A percentile compares a stretch with the other conserved stretches of the same genome.
These are phyloP conservation scores for Ariopsis seemanni DNA, from an alignment of 2,113 vertebrate species.

Conservation along the genomic window DNA sequence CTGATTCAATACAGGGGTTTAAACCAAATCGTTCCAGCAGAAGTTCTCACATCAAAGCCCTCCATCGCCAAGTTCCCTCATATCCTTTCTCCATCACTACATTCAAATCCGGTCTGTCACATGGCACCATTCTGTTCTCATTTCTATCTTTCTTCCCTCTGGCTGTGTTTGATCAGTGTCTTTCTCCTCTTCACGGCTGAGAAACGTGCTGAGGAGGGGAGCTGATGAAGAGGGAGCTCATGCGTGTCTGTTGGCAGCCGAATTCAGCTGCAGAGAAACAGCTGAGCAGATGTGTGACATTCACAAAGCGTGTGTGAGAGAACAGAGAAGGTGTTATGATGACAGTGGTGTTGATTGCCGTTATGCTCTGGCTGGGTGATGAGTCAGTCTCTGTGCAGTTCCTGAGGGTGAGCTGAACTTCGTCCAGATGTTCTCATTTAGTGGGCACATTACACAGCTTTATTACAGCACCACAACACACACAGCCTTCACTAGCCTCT, in stretches of 20 bases:
- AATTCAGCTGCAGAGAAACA: conserved; percentile 44
- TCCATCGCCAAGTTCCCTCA: background rate
- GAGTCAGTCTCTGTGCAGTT: background rate
- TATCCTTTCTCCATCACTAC: conserved; percentile 17
- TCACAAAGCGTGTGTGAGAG: conserved; percentile 38
- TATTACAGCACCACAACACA: background rate
- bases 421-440: conserved; percentile 25
- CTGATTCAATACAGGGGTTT: conserved; percentile 3
- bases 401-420: conserved; percentile 12
- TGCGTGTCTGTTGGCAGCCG: conserved; percentile 34
- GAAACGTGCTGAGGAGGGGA: background rate
- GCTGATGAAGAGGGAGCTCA: conserved; percentile 41
- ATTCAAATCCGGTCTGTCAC: conserved; percentile 15
- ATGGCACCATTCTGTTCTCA: background rate
- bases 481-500: background rate
- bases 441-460: conserved; percentile 5
- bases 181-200: conserved; percentile 19
- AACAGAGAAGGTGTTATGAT: conserved; percentile 33
- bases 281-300: conserved; percentile 39
- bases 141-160: conserved; percentile 6
- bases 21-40: background rate
- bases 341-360: conserved; percentile 53
- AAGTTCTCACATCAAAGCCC: conserved; percentile 24
- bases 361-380: background rate
- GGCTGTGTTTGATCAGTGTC: conserved; percentile 7